These are phyloP conservation scores for Dolichoris vasculosae DNA, from an alignment of 1,140 invertebrate genomes.

Conservation along the genomic window DNA sequence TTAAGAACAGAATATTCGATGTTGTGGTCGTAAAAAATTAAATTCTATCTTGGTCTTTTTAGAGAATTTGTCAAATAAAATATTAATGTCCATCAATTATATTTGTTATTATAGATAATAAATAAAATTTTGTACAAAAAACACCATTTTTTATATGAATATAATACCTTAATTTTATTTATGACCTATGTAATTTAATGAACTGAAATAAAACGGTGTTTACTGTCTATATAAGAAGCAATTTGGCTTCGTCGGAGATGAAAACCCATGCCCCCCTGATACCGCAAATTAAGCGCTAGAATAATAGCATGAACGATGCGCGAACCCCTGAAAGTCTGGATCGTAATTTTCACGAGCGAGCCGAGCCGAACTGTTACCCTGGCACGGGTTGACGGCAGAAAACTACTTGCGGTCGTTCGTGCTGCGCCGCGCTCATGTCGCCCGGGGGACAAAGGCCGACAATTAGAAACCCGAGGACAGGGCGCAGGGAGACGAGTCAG, in stretches of 20 bases:
- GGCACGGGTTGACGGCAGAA: not conserved
- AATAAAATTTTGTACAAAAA: too few species aligned
- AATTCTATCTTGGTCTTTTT: too few species aligned
- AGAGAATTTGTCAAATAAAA: too few species aligned
- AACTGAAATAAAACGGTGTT: not conserved
- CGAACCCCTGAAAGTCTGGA: not conserved
- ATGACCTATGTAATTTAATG: not conserved
- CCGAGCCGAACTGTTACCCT: not conserved
- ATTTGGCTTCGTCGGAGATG: not conserved
- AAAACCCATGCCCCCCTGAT: slow-evolving; percentile 24
- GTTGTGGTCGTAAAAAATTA: too few species aligned
- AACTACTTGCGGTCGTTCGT: slow-evolving; percentile 45
- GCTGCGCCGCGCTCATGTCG: slow-evolving; percentile 9
- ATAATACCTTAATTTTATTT: not conserved
- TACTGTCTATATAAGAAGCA: slow-evolving; percentile 17
- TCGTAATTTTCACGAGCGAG: slow-evolving; percentile 50
- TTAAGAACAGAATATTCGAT: too few species aligned
- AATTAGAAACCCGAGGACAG: slow-evolving; percentile 52
- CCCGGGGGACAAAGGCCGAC: slow-evolving; percentile 45
- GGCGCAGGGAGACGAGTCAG: not conserved
- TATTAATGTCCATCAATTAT: too few species aligned
- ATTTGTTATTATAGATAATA: too few species aligned
- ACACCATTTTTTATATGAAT: too few species aligned
- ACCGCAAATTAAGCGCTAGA: slow-evolving; percentile 30
- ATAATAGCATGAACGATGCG: slow-evolving; percentile 35